phyloP scores from a whole-genome alignment of 2,888 invertebrate species.

The Alloplasta piceator region DNA sequence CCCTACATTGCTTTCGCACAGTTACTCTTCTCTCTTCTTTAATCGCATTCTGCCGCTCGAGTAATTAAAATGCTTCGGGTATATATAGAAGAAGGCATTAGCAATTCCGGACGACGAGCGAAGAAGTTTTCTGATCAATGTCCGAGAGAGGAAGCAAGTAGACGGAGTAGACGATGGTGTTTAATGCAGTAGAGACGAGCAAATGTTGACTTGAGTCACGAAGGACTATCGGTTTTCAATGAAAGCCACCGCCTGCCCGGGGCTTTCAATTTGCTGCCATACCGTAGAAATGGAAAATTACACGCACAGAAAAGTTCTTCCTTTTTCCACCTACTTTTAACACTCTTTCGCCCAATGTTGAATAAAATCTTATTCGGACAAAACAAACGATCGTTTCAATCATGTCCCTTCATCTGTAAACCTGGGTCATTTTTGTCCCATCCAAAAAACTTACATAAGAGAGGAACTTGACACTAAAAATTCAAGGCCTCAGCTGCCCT shows the following conservation, averaged over 20 bases:
- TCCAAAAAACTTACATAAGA: too few species aligned
- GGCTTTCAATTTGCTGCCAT: not conserved
- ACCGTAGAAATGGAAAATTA: not conserved
- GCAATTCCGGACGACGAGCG: slow-evolving; percentile 58
- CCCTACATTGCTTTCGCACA: slow-evolving; percentile 69
- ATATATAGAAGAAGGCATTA: slow-evolving; percentile 55
- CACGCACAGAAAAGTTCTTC: not conserved
- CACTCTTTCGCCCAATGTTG: too few species aligned
- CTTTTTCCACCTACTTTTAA: too few species aligned
- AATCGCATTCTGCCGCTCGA: slow-evolving; percentile 72
- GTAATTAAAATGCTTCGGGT: slow-evolving; percentile 70
- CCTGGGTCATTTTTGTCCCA: too few species aligned
- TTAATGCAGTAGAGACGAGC: slow-evolving; percentile 64
- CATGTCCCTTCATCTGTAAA: too few species aligned
- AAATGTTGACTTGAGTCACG: slow-evolving; percentile 63
- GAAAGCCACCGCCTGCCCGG: slow-evolving; percentile 42
- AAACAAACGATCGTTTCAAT: too few species aligned
- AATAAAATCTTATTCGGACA: too few species aligned
- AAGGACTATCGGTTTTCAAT: slow-evolving; percentile 55
- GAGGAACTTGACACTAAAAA: too few species aligned
- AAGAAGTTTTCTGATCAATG: slow-evolving; percentile 66
- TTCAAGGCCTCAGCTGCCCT: too few species aligned
- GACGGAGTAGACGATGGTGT: slow-evolving; percentile 39
- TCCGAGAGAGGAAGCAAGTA: slow-evolving; percentile 53
- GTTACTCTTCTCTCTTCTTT: slow-evolving; percentile 67